Conservation (phyloP, 2,797 vertebrate genomes). For the Trachurus trachurus region DNA sequence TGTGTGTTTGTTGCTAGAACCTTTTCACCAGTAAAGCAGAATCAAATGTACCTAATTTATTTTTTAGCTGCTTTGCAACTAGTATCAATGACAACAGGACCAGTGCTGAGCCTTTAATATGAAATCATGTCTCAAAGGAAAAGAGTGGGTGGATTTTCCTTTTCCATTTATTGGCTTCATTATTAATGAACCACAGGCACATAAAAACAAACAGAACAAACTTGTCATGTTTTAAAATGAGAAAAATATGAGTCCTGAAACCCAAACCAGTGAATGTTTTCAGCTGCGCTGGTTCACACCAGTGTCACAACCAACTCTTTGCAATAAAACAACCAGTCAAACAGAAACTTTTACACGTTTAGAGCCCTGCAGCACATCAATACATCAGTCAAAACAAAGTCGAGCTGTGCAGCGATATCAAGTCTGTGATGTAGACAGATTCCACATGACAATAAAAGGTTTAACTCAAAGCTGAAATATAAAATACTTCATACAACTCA, state of each 20-base stretch:
- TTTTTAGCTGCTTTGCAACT: not conserved
- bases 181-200: no score
- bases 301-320: not conserved
- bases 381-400: not conserved
- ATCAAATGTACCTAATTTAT: not conserved
- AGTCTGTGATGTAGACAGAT: not conserved
- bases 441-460: not conserved
- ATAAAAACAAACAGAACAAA: no score
- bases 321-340: not conserved
- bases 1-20: no score
- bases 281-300: not conserved
- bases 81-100: not conserved
- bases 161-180: no score
- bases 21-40: not conserved
- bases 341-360: not conserved
- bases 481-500: conserved; percentile 37
- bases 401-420: not conserved
- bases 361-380: not conserved
- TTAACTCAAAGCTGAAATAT: not conserved
- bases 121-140: not conserved
- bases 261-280: no score
- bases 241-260: no score
- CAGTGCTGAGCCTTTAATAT: not conserved
- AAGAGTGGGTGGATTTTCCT: not conserved
- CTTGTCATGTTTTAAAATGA: no score